Base-by-base conservation (phyloP, 2,797 vertebrate species). In the Borostomias antarcticus region DNA sequence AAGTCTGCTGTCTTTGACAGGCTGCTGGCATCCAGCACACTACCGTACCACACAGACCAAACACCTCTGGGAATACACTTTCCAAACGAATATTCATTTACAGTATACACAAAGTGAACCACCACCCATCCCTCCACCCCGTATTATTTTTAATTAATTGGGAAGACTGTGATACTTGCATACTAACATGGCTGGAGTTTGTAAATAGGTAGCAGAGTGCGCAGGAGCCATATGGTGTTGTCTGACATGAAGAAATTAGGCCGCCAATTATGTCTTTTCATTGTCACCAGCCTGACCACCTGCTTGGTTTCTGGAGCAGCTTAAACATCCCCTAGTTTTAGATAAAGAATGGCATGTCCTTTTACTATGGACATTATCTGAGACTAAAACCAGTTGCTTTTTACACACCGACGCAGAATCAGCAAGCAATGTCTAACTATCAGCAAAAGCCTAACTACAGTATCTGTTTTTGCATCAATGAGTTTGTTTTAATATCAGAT, bases 211-310 rank as follows among this genome's bases (percentile, higher is more conserved):
- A 83, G 79, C 78, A 59, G 68, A 72, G 79, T 81, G 85, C 79
- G 72, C 83, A 81, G 80, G 77, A 91, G 85, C 90, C 92, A 93
- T 92, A 93, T 93, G 92, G 91, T 85, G 90, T 90, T 91, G 91
- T 91, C 88, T 92, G 88, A 91, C 91, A 90, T 89, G 86, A 89
- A 84, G 87, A 92, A 93, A 93, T 90, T 91, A 90, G 92, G 92
- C 89, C 92, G 92, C 85, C 88, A 87, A 86, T 88, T 88, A 88
- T 93, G 91, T 90, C 90, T 92, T 84, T 90, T 91, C 82, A 85
- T 92, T 91, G 89, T 91, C 90, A 91, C 88, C 88, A 87, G 83
- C 88, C 81, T 84, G 87, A 85, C 88, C 89, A 92, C 85, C 89
- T 91, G 87, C 89, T 89, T 86, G 85, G 85, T 82, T 79, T 77